Conservation (phyloP, 2,797 vertebrate genomes). For the Tragelaphus oryx region DNA sequence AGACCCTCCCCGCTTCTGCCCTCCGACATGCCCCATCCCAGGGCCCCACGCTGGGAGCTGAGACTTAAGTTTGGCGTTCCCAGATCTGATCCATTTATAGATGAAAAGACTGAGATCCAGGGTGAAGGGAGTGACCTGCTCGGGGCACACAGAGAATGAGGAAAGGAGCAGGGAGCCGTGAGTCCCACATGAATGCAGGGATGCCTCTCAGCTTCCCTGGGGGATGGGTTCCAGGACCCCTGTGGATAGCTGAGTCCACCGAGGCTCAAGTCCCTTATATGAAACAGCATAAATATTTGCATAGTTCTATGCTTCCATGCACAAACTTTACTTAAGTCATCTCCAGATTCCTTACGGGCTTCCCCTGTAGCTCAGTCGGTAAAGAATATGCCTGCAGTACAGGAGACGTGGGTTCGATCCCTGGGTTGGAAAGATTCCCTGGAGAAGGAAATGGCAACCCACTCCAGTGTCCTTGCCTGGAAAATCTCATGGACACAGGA, state of each 20-base stretch:
- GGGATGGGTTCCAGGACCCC: background rate
- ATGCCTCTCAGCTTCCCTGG: background rate
- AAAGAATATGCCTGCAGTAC: background rate
- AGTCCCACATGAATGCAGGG: accelerated
- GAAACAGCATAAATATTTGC: no score
- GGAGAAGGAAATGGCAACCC: background rate
- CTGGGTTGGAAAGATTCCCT: background rate
- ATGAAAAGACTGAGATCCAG: background rate
- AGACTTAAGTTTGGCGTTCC: background rate
- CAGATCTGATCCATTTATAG: background rate
- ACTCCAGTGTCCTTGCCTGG: background rate
- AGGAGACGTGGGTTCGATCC: background rate
- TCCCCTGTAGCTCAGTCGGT: background rate
- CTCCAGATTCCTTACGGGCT: background rate
- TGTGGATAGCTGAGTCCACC: background rate
- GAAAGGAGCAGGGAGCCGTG: background rate
- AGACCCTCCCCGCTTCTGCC: background rate
- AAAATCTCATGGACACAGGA: background rate
- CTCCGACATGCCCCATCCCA: background rate
- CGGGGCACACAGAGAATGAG: background rate
- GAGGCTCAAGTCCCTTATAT: background rate
- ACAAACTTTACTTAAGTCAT: background rate
- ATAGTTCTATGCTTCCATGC: background rate
- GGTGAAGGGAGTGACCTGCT: background rate
- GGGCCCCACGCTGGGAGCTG: background rate